Evolutionary conservation across 2,797 vertebrate species (phyloP), one percentile per base, ranked within the genome.

Genomic region (Adrianichthys oophorus): DNA sequence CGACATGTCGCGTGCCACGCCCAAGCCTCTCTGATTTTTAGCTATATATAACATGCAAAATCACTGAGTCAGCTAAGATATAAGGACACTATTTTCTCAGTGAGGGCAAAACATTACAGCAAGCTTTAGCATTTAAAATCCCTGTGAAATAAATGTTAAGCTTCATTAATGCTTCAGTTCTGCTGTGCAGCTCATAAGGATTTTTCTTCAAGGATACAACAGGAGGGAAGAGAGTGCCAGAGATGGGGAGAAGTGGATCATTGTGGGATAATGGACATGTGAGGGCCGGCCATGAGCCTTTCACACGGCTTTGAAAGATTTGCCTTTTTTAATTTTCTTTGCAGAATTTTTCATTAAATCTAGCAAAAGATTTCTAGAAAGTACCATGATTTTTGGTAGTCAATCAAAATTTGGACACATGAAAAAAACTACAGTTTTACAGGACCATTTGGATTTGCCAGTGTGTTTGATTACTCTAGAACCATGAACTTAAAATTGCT

Each of bases 91-190:
- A 52, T 56, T 58, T 8, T 48, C 1, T 66, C 45, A 32, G 5
- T 13, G 55, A 56, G 49, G 72, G 60, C 49, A 62, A 70, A 77
- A 74, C 10, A 16, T 72, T 68, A 61, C 64, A 47, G 45, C 53
- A 62, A 56, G 71, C 62, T 51, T 74, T 67, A 56, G 53, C 69
- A 49, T 70, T 76, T 80, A 67, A 77, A 77, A 53, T 65, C 66
- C 65, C 68, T 78, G 18, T 54, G 29, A 59, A 65, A 77, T 56
- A 61, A 73, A 80, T 79, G 74, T 74, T 83, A 79, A 82, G 76
- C 79, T 56, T 72, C 70, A 73, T 80, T 83, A 71, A 83, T 54
- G 64, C 61, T 48, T 13, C 15, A 2, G 18, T 54, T 68, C 67
- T 43, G 17, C 70, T 62, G 74, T 59, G 55, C 56, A 41, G 58